Evolutionary conservation across 2,888 invertebrate species (phyloP).

Genomic region (Trissolcus brochymenae): DNA sequence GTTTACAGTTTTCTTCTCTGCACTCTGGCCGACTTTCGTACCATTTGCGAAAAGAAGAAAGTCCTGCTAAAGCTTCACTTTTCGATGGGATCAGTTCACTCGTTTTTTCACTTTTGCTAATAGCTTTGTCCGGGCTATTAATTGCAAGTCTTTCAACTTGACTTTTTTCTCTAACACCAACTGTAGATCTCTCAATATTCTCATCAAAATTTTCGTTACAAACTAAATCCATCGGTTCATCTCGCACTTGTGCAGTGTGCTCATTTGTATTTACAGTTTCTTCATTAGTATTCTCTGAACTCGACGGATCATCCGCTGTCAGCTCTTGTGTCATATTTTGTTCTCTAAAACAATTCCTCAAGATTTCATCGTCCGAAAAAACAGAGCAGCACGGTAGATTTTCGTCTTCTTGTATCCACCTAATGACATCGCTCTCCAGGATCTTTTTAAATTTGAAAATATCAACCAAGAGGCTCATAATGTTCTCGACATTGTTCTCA

Average conservation of each 20-base stretch:
- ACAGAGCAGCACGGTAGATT: slow-evolving; percentile 21
- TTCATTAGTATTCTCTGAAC: background rate
- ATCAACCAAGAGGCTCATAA: background rate
- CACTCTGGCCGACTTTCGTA: slow-evolving; percentile 5
- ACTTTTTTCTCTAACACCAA: too few relatives aligned
- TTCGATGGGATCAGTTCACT: background rate
- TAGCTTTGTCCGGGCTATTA: too few relatives aligned
- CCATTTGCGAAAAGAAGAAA: slow-evolving; percentile 10
- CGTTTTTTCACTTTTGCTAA: background rate
- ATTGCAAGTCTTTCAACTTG: too few relatives aligned
- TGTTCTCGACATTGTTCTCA: background rate
- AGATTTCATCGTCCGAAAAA: slow-evolving; percentile 18
- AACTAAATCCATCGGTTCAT: too few relatives aligned
- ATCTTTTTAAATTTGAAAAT: background rate
- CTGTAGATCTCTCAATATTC: too few relatives aligned
- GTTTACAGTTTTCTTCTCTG: slow-evolving; percentile 1
- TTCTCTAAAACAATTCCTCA: background rate
- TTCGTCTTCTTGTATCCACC: slow-evolving; percentile 12
- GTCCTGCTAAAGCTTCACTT: slow-evolving; percentile 14
- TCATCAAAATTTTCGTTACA: too few relatives aligned
- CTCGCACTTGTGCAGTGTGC: too few relatives aligned
- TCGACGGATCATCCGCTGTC: too few relatives aligned
- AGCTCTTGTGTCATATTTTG: background rate
- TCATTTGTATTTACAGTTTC: background rate
- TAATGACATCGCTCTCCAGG: background rate